Percentiles rank a stretch among this genome's conserved stretches.
Evolutionary conservation across 1,140 invertebrate species (phyloP).

Genomic region (Drosophila mojavensis): DNA sequence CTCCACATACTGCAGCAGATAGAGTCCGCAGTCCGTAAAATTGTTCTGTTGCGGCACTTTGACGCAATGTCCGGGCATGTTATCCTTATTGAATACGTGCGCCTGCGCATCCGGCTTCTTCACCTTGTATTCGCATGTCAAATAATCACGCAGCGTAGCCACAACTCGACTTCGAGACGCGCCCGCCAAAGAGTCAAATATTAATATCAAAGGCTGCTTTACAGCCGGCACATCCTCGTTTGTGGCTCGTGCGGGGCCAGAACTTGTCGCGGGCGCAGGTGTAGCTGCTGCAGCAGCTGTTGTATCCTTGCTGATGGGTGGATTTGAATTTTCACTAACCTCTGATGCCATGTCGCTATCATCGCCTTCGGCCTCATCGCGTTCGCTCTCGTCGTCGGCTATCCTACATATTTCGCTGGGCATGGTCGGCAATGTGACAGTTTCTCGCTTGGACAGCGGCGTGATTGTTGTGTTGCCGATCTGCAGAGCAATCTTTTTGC

Average conservation of each 20-base stretch:
- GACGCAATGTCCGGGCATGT: conserved; percentile 92
- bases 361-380: conserved; percentile 93
- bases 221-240: conserved; percentile 64
- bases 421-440: conserved; percentile 64
- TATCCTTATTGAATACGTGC: conserved; percentile 90
- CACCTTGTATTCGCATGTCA: conserved; percentile 94
- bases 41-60: conserved; percentile 98
- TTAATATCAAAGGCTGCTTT: conserved; percentile 92
- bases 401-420: conserved; percentile 86
- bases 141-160: conserved; percentile 94
- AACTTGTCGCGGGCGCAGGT: not conserved
- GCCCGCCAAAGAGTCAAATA: conserved; percentile 96
- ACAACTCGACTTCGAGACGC: conserved; percentile 92
- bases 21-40: conserved; percentile 98
- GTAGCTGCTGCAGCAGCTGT: conserved; percentile 8
- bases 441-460: conserved; percentile 85
- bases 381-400: conserved; percentile 89
- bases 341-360: conserved; percentile 87
- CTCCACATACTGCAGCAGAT: conserved; percentile 97
- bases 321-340: conserved; percentile 87
- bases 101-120: conserved; percentile 86
- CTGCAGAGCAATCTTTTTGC: conserved; percentile 82
- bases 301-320: conserved; percentile 42
- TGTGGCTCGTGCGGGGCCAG: conserved; percentile 32
- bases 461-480: conserved; percentile 90